A percentile compares a stretch with the other conserved stretches of the same genome.
These are phyloP conservation scores for Rotaria socialis DNA, from an alignment of 2,888 invertebrate genomes.

Conservation along the genomic window DNA sequence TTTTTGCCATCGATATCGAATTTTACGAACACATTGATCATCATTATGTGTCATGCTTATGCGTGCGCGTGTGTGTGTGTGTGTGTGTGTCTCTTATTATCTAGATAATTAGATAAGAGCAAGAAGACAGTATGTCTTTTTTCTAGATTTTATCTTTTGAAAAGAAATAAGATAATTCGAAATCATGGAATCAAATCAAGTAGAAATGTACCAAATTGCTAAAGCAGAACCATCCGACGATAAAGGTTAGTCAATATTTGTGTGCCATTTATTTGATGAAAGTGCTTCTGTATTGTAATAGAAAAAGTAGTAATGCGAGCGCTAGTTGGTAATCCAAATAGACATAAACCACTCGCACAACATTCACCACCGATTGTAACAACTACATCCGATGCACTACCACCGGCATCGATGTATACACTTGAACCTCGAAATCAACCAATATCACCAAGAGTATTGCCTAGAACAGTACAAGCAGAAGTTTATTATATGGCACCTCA, in stretches of 20 bases:
- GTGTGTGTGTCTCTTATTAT: background rate
- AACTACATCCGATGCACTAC: background rate
- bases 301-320: background rate
- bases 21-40: background rate
- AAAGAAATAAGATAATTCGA: background rate
- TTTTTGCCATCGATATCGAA: background rate
- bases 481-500: background rate
- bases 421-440: background rate
- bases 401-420: background rate
- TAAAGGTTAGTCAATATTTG: background rate
- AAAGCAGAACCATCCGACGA: background rate
- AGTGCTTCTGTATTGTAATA: background rate
- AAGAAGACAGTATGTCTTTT: background rate
- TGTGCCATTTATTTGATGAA: background rate
- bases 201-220: background rate
- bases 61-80: background rate
- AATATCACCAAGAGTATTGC: background rate
- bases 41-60: background rate
- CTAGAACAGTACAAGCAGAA: background rate
- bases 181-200: background rate
- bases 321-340: background rate
- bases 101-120: background rate
- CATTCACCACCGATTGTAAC: background rate
- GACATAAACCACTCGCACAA: background rate
- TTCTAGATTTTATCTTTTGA: background rate